phyloP scores from a whole-genome alignment of 2,888 invertebrate genomes.

The Eubasilissa splendida region DNA sequence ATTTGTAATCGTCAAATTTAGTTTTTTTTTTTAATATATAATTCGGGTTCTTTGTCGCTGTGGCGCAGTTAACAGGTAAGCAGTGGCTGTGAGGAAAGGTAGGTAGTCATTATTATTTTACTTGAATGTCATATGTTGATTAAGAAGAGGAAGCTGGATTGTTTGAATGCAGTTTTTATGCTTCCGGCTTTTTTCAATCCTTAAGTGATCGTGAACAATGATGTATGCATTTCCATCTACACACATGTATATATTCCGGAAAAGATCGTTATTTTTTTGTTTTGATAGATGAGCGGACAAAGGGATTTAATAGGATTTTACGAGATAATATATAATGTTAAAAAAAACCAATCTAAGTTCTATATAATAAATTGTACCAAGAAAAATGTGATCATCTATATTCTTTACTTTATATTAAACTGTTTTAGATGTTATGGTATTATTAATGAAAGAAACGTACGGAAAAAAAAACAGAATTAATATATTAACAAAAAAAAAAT shows the following conservation, averaged over 20 bases:
- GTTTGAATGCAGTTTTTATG: constrained; percentile 54
- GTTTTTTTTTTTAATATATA: constrained; percentile 27
- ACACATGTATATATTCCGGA: constrained; percentile 28
- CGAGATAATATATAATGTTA: background rate
- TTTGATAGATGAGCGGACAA: constrained; percentile 34
- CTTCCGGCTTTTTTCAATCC: constrained; percentile 51
- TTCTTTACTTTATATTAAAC: no score
- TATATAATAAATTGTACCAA: no score
- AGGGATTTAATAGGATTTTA: constrained; percentile 12
- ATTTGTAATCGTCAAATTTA: constrained; percentile 49
- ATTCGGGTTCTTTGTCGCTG: constrained; percentile 27
- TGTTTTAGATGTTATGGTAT: no score
- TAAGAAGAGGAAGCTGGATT: constrained; percentile 54
- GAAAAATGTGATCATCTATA: no score
- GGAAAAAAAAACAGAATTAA: no score
- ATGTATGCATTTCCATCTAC: constrained; percentile 38
- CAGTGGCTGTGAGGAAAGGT: constrained; percentile 14
- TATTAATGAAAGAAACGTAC: no score
- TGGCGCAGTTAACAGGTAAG: constrained; percentile 44
- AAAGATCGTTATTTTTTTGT: constrained; percentile 36
- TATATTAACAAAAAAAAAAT: no score
- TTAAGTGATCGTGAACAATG: constrained; percentile 37
- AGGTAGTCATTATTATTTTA: constrained; percentile 49
- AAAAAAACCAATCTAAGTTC: no score
- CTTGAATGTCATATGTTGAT: constrained; percentile 55